These are phyloP conservation scores for Rhingia campestris DNA, from an alignment of 2,888 invertebrate genomes.

Conservation along the genomic window DNA sequence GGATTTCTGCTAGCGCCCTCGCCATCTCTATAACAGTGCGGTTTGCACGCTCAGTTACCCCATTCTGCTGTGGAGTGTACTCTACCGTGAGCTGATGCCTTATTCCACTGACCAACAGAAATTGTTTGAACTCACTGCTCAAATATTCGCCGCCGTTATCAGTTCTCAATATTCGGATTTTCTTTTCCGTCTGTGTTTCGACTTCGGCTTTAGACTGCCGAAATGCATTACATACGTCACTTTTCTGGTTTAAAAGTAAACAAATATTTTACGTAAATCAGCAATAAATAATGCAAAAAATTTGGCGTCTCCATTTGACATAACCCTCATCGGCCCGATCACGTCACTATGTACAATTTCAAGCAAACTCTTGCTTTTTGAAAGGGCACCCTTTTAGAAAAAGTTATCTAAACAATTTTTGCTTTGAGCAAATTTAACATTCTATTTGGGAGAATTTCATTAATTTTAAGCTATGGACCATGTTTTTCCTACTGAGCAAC, in stretches of 20 bases:
- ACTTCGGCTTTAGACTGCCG: constrained; percentile 6
- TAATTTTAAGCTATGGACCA: constrained; percentile 38
- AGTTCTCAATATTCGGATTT: no score
- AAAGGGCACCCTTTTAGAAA: not conserved
- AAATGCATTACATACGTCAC: constrained; percentile 16
- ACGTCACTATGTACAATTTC: constrained; percentile 66
- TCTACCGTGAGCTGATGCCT: no score
- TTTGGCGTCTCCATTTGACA: constrained; percentile 55
- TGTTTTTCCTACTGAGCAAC: constrained; percentile 32
- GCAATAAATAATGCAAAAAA: constrained; percentile 71
- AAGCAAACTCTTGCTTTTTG: constrained; percentile 24
- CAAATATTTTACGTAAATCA: constrained; percentile 44
- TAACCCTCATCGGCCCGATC: constrained; percentile 56
- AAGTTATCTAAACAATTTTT: not conserved
- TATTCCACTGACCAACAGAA: no score
- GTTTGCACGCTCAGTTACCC: no score
- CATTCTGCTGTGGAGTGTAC: no score
- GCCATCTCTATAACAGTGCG: constrained; percentile 9
- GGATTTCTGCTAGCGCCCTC: not conserved
- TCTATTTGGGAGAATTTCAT: not conserved
- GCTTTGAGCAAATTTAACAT: constrained; percentile 4
- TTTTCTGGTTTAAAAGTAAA: constrained; percentile 38
- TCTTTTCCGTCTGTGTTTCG: no score
- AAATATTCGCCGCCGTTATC: no score
- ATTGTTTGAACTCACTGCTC: no score